phyloP scores from a whole-genome alignment of 2,113 vertebrate species.

The Australoheros scitulus region DNA sequence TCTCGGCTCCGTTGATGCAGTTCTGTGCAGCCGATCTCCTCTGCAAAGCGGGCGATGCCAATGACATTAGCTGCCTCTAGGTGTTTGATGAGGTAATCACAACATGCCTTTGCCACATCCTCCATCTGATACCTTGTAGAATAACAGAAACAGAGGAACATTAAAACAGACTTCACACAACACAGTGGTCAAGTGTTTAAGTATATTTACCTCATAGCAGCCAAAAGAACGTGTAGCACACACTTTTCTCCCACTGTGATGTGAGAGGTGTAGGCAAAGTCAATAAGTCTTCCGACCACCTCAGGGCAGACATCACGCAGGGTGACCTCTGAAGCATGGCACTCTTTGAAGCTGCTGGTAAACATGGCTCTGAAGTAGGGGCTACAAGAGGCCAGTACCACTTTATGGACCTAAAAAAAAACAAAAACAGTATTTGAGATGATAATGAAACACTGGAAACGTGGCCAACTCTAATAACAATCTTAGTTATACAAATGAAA shows the following conservation, averaged over 20 bases:
- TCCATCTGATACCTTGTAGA: conserved; percentile 80
- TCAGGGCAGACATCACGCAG: conserved; percentile 81
- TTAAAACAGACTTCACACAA: neutral
- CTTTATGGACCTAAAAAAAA: conserved; percentile 76
- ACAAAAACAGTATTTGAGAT: neutral
- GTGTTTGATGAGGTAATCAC: conserved; percentile 83
- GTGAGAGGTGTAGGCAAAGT: conserved; percentile 84
- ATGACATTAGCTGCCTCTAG: conserved; percentile 84
- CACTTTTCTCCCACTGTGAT: conserved; percentile 84
- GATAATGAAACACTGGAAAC: neutral
- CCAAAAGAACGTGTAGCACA: conserved; percentile 82
- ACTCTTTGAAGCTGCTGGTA: conserved; percentile 84
- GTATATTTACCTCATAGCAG: conserved; percentile 78
- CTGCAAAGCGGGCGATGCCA: conserved; percentile 83
- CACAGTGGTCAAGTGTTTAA: neutral
- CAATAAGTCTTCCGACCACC: conserved; percentile 82
- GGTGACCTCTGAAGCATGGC: conserved; percentile 79
- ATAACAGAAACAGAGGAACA: neutral
- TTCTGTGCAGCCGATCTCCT: conserved; percentile 82
- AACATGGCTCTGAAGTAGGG: conserved; percentile 88
- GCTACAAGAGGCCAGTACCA: conserved; percentile 85
- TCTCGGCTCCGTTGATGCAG: conserved; percentile 76
- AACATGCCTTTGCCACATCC: conserved; percentile 83
- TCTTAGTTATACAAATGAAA: too few species aligned
- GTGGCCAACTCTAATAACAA: too few species aligned